Conservation (phyloP, 1,140 invertebrate species). For the Ostrea denselamellosa region DNA sequence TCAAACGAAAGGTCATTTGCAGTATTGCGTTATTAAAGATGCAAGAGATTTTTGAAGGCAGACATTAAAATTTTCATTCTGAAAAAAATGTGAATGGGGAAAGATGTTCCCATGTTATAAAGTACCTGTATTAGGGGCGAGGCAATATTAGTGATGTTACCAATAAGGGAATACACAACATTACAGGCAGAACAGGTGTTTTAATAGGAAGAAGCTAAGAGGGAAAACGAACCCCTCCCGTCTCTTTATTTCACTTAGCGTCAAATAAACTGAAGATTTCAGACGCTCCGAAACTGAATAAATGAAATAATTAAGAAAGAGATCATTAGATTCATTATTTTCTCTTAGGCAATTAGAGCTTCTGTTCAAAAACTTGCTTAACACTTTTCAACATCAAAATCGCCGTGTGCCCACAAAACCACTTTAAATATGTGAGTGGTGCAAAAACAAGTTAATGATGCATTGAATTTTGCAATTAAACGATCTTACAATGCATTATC, state of each 20-base stretch:
- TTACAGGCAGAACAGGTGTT: neutral
- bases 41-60: too few species aligned
- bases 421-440: neutral
- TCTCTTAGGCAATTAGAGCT: neutral
- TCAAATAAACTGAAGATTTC: neutral
- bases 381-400: neutral
- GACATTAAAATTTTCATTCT: neutral
- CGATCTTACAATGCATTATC: neutral
- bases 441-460: conserved; percentile 4
- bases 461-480: conserved; percentile 33
- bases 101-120: neutral
- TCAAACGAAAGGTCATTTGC: too few species aligned
- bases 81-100: neutral
- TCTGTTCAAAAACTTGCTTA: neutral
- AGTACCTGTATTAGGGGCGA: neutral
- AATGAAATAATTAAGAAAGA: neutral
- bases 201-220: neutral
- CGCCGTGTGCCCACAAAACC: neutral
- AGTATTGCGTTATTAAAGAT: too few species aligned
- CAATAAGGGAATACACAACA: neutral
- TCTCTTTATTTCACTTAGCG: conserved; percentile 18
- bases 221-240: neutral
- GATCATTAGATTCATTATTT: neutral
- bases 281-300: neutral
- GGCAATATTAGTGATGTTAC: neutral